Evolutionary conservation across 1,140 invertebrate genomes (phyloP).

Genomic region (Pseudomyrmex cubaensis): DNA sequence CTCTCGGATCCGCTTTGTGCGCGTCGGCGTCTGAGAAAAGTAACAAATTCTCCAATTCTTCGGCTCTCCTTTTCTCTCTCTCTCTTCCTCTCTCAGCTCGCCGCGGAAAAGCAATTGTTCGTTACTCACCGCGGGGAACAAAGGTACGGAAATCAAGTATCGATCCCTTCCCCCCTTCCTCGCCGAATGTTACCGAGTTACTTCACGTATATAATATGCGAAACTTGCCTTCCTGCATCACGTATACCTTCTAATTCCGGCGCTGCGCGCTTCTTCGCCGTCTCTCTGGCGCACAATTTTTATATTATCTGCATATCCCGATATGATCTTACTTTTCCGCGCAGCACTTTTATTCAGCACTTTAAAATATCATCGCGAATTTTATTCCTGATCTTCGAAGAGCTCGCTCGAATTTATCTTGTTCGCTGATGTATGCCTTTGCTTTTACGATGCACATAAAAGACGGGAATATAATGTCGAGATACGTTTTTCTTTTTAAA

Average conservation of each 20-base stretch:
- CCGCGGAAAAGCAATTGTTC: slow-evolving; percentile 50
- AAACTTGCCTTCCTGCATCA: neutral
- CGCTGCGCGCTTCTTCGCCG: neutral
- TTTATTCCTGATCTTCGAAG: slow-evolving; percentile 7
- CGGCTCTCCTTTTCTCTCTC: neutral
- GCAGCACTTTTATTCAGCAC: slow-evolving; percentile 2
- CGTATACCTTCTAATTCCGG: slow-evolving; percentile 25
- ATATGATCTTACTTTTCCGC: neutral
- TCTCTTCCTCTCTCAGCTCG: neutral
- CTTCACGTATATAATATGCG: neutral
- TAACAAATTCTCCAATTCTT: slow-evolving; percentile 57
- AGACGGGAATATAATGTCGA: neutral
- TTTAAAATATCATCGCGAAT: neutral
- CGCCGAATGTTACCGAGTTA: neutral
- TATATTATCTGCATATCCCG: slow-evolving; percentile 11
- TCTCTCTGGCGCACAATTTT: neutral
- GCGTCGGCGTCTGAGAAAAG: slow-evolving; percentile 29
- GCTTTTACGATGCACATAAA: neutral
- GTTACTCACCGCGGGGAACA: slow-evolving; percentile 29
- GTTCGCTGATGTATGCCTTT: neutral
- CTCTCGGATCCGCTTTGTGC: slow-evolving; percentile 43
- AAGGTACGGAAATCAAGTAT: slow-evolving; percentile 53
- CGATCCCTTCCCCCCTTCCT: neutral
- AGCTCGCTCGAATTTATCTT: neutral
- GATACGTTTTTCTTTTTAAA: no score